These are phyloP conservation scores for Lamproptera curius DNA, from an alignment of 2,888 invertebrate species.

Conservation along the genomic window DNA sequence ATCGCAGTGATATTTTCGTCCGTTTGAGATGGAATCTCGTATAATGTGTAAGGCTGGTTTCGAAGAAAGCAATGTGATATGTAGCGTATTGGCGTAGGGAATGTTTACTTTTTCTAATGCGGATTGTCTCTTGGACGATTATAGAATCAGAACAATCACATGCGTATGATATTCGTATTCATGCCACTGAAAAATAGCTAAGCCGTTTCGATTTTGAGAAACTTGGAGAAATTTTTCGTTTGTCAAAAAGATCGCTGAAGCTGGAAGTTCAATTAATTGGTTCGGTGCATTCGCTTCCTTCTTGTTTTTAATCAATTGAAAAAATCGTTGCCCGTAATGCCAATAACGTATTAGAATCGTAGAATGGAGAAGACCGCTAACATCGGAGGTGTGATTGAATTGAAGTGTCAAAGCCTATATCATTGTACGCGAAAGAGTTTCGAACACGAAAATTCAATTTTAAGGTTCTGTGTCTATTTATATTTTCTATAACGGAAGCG, in stretches of 20 bases:
- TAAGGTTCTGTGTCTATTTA: no score
- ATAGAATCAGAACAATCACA: not conserved
- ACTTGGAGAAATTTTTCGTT: not conserved
- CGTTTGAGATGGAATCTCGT: conserved; percentile 34
- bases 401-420: not conserved
- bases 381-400: not conserved
- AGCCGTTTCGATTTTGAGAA: not conserved
- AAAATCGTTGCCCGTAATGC: not conserved
- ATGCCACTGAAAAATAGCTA: no score
- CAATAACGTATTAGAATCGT: not conserved
- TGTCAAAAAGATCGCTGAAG: no score
- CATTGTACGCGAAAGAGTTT: not conserved
- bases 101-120: not conserved
- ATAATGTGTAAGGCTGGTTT: conserved; percentile 33
- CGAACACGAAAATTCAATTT: not conserved
- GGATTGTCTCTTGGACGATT: not conserved
- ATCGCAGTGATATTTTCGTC: conserved; percentile 34
- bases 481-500: no score
- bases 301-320: no score
- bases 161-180: no score
- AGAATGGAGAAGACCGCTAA: conserved; percentile 1
- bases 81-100: conserved; percentile 11
- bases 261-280: no score
- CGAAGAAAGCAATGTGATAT: conserved; percentile 20
- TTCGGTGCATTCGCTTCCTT: no score